phyloP scores from a whole-genome alignment of 2,113 vertebrate species.

The Archocentrus centrarchus region DNA sequence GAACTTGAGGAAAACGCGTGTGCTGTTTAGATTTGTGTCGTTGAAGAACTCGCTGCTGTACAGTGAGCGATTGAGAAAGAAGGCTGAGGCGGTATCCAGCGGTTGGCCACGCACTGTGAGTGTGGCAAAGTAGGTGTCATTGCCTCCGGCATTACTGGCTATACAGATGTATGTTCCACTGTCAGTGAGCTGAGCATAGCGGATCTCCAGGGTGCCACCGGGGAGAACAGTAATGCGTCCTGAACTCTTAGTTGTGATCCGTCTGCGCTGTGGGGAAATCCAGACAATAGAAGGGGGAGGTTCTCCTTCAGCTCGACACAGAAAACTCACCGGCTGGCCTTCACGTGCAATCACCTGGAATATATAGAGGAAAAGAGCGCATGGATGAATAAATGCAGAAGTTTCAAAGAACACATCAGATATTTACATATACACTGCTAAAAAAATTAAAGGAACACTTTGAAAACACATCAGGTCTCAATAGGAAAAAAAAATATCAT shows the following conservation, averaged over 20 bases:
- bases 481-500: too few species aligned
- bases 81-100: slow-evolving; percentile 77
- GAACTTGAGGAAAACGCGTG: slow-evolving; percentile 90
- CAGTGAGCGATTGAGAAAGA: slow-evolving; percentile 85
- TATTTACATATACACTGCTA: background rate
- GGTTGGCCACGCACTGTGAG: slow-evolving; percentile 86
- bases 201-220: slow-evolving; percentile 92
- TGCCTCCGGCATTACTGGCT: slow-evolving; percentile 95
- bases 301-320: slow-evolving; percentile 93
- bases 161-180: slow-evolving; percentile 99
- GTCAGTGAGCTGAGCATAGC: slow-evolving; percentile 90
- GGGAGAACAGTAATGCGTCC: slow-evolving; percentile 87
- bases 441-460: too few species aligned
- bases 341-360: slow-evolving; percentile 81
- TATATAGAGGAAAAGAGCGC: background rate
- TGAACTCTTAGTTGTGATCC: slow-evolving; percentile 84
- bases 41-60: slow-evolving; percentile 88
- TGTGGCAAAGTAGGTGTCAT: slow-evolving; percentile 96
- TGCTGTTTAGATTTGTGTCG: slow-evolving; percentile 90
- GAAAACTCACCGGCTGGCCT: slow-evolving; percentile 89
- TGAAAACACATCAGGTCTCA: too few species aligned
- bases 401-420: background rate
- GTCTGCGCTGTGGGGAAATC: slow-evolving; percentile 92
- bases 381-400: background rate
- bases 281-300: slow-evolving; percentile 91